Conservation (phyloP, 2,797 vertebrate species). For the Microchirus variegatus region DNA sequence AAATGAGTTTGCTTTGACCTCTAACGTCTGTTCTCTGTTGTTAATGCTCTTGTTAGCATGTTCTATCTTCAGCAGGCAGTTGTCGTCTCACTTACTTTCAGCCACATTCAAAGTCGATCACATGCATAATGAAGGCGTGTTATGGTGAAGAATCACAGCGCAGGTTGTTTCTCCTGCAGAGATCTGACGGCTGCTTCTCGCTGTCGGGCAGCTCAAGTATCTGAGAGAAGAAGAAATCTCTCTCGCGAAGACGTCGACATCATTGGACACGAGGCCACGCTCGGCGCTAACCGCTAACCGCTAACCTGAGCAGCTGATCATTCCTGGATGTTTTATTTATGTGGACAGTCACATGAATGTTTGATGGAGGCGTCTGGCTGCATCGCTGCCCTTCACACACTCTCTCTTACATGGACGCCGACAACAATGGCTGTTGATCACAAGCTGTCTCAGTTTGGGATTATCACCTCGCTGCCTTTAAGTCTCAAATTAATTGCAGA, state of each 20-base stretch:
- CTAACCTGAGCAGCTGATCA: slow-evolving; percentile 62
- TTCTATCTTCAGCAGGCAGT: slow-evolving; percentile 20
- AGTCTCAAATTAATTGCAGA: slow-evolving; percentile 70
- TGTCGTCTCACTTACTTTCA: slow-evolving; percentile 55
- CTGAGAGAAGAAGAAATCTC: slow-evolving; percentile 19
- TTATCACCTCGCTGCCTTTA: slow-evolving; percentile 66
- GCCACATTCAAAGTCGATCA: slow-evolving; percentile 43
- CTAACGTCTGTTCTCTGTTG: background rate
- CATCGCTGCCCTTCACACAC: slow-evolving; percentile 21
- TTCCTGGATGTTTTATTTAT: slow-evolving; percentile 68
- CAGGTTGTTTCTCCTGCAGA: slow-evolving; percentile 30
- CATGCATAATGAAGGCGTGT: slow-evolving; percentile 64
- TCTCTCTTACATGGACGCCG: slow-evolving; percentile 30
- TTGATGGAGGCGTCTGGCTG: slow-evolving; percentile 38
- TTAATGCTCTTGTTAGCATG: slow-evolving; percentile 18
- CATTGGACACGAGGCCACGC: slow-evolving; percentile 41
- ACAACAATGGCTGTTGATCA: slow-evolving; percentile 45
- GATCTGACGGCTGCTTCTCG: slow-evolving; percentile 18
- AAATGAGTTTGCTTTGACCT: slow-evolving; percentile 11
- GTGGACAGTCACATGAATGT: slow-evolving; percentile 60
- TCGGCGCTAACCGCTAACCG: slow-evolving; percentile 33
- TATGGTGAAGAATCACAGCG: slow-evolving; percentile 50
- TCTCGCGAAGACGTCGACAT: slow-evolving; percentile 57
- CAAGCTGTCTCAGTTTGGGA: slow-evolving; percentile 37
- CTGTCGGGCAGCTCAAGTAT: slow-evolving; percentile 25